These are phyloP conservation scores for Sminthurinus aureus DNA, from an alignment of 2,888 invertebrate species.

Conservation along the genomic window DNA sequence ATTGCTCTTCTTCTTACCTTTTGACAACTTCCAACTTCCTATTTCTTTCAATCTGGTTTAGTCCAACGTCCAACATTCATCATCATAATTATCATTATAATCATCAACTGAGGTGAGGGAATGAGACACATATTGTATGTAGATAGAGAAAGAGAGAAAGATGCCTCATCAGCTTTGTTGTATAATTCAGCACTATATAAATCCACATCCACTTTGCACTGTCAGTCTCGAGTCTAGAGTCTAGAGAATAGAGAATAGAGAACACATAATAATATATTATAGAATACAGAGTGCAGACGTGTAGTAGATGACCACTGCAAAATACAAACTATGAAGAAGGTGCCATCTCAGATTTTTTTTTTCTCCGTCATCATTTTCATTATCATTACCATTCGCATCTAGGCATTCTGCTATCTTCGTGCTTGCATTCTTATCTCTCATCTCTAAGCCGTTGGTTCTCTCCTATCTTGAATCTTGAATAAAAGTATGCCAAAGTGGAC, in stretches of 20 bases:
- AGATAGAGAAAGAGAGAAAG: neutral
- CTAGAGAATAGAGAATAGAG: too few species aligned
- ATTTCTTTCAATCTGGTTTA: constrained; percentile 31
- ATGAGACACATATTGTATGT: neutral
- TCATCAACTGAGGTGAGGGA: neutral
- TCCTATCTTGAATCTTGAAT: too few species aligned
- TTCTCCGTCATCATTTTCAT: neutral
- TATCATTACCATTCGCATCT: too few species aligned
- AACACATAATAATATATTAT: too few species aligned
- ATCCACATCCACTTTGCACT: constrained; percentile 11
- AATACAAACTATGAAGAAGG: neutral
- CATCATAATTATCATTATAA: constrained; percentile 25
- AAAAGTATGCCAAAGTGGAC: too few species aligned
- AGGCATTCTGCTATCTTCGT: too few species aligned
- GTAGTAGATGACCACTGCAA: neutral
- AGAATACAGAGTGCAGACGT: too few species aligned
- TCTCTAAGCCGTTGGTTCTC: too few species aligned
- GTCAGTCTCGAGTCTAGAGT: neutral
- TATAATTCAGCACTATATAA: neutral
- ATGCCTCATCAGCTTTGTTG: constrained; percentile 10
- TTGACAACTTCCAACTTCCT: constrained; percentile 35
- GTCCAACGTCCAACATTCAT: constrained; percentile 27
- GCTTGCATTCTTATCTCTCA: too few species aligned
- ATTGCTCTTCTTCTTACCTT: neutral
- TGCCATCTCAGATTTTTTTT: constrained; percentile 12